A percentile compares a stretch with the other conserved stretches of the same genome.
Conservation (phyloP, 2,888 invertebrate species). For the Cerastoderma edule region DNA sequence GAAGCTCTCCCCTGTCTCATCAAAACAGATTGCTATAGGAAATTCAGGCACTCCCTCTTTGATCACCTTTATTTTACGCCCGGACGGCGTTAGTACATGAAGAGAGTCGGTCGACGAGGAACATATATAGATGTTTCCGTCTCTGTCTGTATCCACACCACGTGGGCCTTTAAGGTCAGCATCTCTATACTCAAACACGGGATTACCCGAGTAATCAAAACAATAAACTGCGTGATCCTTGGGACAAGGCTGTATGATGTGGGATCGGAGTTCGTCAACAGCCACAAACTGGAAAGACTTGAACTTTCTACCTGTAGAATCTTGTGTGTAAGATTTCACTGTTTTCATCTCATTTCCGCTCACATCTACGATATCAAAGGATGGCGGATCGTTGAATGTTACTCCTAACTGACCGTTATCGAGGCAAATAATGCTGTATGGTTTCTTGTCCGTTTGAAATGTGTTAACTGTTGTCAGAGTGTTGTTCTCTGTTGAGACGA, state of each 20-base stretch:
- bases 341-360: conserved; percentile 12
- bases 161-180: not conserved
- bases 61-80: not conserved
- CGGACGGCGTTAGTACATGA: conserved; percentile 3
- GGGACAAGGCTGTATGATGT: conserved; percentile 13
- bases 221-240: conserved; percentile 1
- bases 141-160: not conserved
- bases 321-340: conserved; percentile 12
- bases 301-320: conserved; percentile 7
- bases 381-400: not conserved
- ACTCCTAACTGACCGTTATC: conserved; percentile 3
- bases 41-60: not conserved
- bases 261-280: conserved; percentile 13
- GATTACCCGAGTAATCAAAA: conserved; percentile 18
- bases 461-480: not conserved
- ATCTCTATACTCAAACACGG: conserved; percentile 16
- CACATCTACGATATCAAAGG: conserved; percentile 12
- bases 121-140: conserved; percentile 16
- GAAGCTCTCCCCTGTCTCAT: conserved; percentile 5
- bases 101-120: not conserved
- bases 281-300: conserved; percentile 20
- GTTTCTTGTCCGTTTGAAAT: not conserved
- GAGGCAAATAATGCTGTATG: not conserved
- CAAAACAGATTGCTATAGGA: not conserved
- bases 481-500: not conserved